These are phyloP conservation scores for Meloidogyne exigua DNA, from an alignment of 1,140 invertebrate species.

Conservation along the genomic window DNA sequence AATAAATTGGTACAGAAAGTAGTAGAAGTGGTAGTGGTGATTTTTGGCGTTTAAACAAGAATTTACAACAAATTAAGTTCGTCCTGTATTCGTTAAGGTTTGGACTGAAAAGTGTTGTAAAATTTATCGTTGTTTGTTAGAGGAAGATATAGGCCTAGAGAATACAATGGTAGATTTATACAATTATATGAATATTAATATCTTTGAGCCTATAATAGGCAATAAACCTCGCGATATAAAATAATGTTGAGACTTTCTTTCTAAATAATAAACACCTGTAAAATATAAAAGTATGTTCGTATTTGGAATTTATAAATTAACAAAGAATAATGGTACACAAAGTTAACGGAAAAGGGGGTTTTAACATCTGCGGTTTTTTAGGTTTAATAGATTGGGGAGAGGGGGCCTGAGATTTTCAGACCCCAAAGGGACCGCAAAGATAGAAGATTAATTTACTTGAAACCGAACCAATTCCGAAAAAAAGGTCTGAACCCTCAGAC, in stretches of 20 bases:
- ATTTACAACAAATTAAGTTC: too few species aligned
- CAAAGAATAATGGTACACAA: not conserved
- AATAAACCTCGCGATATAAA: not conserved
- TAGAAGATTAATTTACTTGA: too few species aligned
- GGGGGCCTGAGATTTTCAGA: too few species aligned
- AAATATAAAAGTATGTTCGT: not conserved
- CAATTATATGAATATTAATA: too few species aligned
- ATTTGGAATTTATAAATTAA: not conserved
- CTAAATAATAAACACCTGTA: not conserved
- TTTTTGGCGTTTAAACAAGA: too few species aligned
- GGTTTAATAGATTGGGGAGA: too few species aligned
- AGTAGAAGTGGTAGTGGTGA: too few species aligned
- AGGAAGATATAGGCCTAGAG: not conserved
- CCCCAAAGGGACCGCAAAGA: too few species aligned
- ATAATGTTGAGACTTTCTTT: not conserved
- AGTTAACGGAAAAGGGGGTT: not conserved
- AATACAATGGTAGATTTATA: not conserved
- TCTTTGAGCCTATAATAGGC: not conserved
- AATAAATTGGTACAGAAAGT: not conserved
- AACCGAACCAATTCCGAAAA: too few species aligned
- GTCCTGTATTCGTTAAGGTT: not conserved
- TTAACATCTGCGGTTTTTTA: too few species aligned
- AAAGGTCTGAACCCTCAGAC: too few species aligned
- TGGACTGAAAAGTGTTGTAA: too few species aligned
- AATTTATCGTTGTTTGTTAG: constrained; percentile 6